Evolutionary conservation across 2,888 invertebrate genomes (phyloP), one percentile per base, ranked within the genome.

Genomic region (Gymnosoma rotundatum): DNA sequence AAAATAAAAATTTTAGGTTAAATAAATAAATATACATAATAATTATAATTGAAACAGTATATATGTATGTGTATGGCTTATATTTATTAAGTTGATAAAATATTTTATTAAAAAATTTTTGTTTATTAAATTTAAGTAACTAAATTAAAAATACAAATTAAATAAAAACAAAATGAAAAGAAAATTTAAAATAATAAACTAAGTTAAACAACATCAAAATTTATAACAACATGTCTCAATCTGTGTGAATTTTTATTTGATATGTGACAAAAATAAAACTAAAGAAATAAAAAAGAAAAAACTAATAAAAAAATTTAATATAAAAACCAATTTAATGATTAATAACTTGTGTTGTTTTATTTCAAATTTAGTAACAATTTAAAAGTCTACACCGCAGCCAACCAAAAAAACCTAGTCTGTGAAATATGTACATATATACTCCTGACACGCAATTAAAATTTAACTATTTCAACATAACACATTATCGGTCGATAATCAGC

Each of bases 181-280:
- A 16, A 48, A 14, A n/a, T n/a, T 20, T 32, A 18, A 42, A 20
- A 25, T 52, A 52, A 56, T 42, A 54, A 42, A 50, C 63, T 48
- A n/a, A 21, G 63, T 25, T 25, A 75, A 38, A 36, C 45, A 75
- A 70, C 70, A 16, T 7, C 3, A 69, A 61, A 52, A 50, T 32
- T 73, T 25, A 63, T 80, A 76, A 80, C 73, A 76, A 80, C 73
- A 78, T 80, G 38, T 74, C 70, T 76, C 63, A 52, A 69, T 69
- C 56, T 58, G 61, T 80, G 83, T 83, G 63, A 83, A 80, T 69
- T 83, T 74, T 83, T 80, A 80, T 76, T 83, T 80, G 21, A 83
- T 80, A 73, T 74, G 58, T 67, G 69, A 75, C 63, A 81, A 63
- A 32, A 64, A 60, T 50, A 66, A 82, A 69, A 72, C 14, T 10